These are phyloP conservation scores for Parascotia fuliginaria DNA, from an alignment of 2,888 invertebrate genomes.

Conservation along the genomic window DNA sequence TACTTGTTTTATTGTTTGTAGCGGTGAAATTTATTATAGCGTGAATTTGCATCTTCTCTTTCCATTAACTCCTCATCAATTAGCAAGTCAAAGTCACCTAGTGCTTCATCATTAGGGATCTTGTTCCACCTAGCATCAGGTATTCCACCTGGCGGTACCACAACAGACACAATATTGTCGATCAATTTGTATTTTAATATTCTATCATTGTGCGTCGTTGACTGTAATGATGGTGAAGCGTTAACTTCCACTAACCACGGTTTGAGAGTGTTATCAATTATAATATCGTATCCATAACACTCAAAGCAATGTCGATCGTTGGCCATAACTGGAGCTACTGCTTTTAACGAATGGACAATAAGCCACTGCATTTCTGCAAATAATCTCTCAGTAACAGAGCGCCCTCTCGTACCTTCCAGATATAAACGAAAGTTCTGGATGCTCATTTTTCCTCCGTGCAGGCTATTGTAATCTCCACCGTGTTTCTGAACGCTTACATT, in stretches of 20 bases:
- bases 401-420: constrained; percentile 96
- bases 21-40: constrained; percentile 58
- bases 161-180: constrained; percentile 96
- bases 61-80: constrained; percentile 93
- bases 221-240: constrained; percentile 97
- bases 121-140: constrained; percentile 97
- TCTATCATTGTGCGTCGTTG: constrained; percentile 97
- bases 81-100: constrained; percentile 94
- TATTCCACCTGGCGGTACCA: constrained; percentile 94
- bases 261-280: constrained; percentile 96
- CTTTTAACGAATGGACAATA: constrained; percentile 96
- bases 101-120: constrained; percentile 89
- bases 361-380: constrained; percentile 96
- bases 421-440: constrained; percentile 96
- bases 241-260: constrained; percentile 98
- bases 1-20: background rate
- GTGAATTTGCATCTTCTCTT: constrained; percentile 84
- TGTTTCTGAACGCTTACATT: constrained; percentile 99
- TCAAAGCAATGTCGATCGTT: constrained; percentile 97
- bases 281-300: constrained; percentile 98
- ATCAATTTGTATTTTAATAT: constrained; percentile 97
- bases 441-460: constrained; percentile 98
- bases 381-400: constrained; percentile 94
- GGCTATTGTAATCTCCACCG: constrained; percentile 97
- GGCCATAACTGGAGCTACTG: constrained; percentile 97